Conservation (phyloP, 2,888 invertebrate species). For the Eulithis testata region DNA sequence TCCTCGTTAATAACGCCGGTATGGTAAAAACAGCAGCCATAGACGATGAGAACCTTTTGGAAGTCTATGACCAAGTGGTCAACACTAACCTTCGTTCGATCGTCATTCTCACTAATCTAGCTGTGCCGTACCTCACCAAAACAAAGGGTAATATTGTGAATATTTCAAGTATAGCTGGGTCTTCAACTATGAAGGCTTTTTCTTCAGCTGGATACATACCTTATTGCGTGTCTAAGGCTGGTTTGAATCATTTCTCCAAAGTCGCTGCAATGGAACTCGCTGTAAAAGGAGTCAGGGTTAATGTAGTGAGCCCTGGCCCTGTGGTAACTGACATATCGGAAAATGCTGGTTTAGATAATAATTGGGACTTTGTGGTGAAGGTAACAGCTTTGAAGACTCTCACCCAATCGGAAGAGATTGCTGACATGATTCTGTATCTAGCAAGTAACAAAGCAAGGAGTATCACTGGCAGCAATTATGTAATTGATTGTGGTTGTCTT, state of each 20-base stretch:
- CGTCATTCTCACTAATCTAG: conserved; percentile 37
- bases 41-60: conserved; percentile 31
- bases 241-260: conserved; percentile 89
- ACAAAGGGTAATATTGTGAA: conserved; percentile 50
- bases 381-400: conserved; percentile 28
- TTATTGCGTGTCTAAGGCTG: conserved; percentile 89
- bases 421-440: conserved; percentile 50
- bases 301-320: conserved; percentile 90
- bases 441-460: conserved; percentile 49
- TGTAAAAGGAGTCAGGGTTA: conserved; percentile 85
- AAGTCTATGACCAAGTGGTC: conserved; percentile 41
- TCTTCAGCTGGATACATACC: conserved; percentile 19
- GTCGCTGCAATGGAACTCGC: conserved; percentile 87
- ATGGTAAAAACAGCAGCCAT: conserved; percentile 21
- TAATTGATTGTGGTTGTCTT: conserved; percentile 44
- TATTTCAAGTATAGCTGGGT: conserved; percentile 33
- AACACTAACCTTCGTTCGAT: conserved; percentile 42
- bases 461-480: conserved; percentile 43
- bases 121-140: conserved; percentile 39
- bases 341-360: conserved; percentile 47
- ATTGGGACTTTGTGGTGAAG: conserved; percentile 14
- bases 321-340: conserved; percentile 67
- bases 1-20: conserved; percentile 50
- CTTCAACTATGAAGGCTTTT: neutral
- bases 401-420: conserved; percentile 46